phyloP scores from a whole-genome alignment of 1,140 invertebrate genomes.

The Tetragnatha versicolor region DNA sequence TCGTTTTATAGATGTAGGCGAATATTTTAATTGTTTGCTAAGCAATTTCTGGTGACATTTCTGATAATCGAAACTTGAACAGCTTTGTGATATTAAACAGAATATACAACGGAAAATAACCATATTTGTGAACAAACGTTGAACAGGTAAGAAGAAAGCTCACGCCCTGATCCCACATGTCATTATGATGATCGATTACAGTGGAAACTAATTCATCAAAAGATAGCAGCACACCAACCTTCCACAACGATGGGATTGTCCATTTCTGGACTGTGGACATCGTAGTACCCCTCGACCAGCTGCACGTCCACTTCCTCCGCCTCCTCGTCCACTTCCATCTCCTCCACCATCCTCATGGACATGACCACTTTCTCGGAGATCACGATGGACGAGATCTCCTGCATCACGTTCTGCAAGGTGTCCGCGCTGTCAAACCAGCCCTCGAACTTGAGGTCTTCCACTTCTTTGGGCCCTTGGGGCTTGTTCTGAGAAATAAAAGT shows the following conservation, averaged over 20 bases:
- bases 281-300: conserved; percentile 28
- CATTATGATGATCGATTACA: too few relatives aligned
- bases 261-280: conserved; percentile 47
- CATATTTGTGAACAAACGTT: too few relatives aligned
- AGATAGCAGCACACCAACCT: neutral
- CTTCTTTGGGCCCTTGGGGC: conserved; percentile 42
- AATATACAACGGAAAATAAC: too few relatives aligned
- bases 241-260: conserved; percentile 51
- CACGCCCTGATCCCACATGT: too few relatives aligned
- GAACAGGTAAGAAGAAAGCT: too few relatives aligned
- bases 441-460: conserved; percentile 72
- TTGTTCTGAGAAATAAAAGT: conserved; percentile 29
- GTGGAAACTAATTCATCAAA: too few relatives aligned
- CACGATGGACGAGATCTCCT: conserved; percentile 73
- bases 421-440: conserved; percentile 80
- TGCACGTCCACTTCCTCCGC: conserved; percentile 28
- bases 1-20: too few relatives aligned
- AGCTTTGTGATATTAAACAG: too few relatives aligned
- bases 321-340: conserved; percentile 62
- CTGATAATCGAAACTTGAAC: too few relatives aligned
- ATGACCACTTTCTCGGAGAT: conserved; percentile 68
- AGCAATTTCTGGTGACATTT: too few relatives aligned
- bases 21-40: too few relatives aligned
- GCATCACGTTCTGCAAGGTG: conserved; percentile 80
- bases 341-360: conserved; percentile 67